phyloP scores from a whole-genome alignment of 1,140 invertebrate species.

The Amyelois transitella region DNA sequence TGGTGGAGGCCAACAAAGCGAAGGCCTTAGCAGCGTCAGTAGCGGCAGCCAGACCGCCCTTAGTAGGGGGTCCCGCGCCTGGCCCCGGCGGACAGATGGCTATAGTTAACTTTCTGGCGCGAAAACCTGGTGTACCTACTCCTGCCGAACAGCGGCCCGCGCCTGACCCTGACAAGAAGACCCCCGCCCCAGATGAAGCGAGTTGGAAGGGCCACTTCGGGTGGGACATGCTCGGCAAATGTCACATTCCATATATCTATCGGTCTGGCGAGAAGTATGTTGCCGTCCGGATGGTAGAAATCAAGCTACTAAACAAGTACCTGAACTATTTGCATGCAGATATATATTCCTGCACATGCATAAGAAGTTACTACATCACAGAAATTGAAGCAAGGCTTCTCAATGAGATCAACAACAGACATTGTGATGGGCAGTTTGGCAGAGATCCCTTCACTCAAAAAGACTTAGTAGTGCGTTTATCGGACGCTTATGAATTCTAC shows the following conservation, averaged over 20 bases:
- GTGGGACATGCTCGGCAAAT: slow-evolving; percentile 89
- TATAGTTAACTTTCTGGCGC: slow-evolving; percentile 77
- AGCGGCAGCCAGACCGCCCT: slow-evolving; percentile 51
- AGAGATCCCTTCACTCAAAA: slow-evolving; percentile 91
- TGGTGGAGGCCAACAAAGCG: slow-evolving; percentile 89
- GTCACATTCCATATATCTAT: slow-evolving; percentile 91
- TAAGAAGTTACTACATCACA: slow-evolving; percentile 95
- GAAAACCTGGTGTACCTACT: slow-evolving; percentile 56
- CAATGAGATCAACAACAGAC: slow-evolving; percentile 94
- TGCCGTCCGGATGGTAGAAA: slow-evolving; percentile 93
- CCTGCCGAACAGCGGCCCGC: slow-evolving; percentile 36
- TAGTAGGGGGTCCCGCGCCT: slow-evolving; percentile 47
- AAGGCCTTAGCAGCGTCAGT: slow-evolving; percentile 75
- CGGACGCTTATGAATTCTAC: slow-evolving; percentile 93
- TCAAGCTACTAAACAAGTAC: slow-evolving; percentile 90
- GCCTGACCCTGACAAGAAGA: slow-evolving; percentile 55
- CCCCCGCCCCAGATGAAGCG: slow-evolving; percentile 82
- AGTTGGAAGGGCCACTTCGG: slow-evolving; percentile 90
- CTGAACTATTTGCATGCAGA: slow-evolving; percentile 87
- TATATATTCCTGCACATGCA: slow-evolving; percentile 90
- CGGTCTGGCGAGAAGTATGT: slow-evolving; percentile 90
- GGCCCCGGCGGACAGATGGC: slow-evolving; percentile 71
- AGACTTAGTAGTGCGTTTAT: slow-evolving; percentile 90
- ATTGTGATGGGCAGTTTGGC: slow-evolving; percentile 93
- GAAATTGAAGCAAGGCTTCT: slow-evolving; percentile 91